Evolutionary conservation across 2,113 vertebrate species (phyloP), one percentile per base, ranked within the genome.

Genomic region (Callopanchax toddi): DNA sequence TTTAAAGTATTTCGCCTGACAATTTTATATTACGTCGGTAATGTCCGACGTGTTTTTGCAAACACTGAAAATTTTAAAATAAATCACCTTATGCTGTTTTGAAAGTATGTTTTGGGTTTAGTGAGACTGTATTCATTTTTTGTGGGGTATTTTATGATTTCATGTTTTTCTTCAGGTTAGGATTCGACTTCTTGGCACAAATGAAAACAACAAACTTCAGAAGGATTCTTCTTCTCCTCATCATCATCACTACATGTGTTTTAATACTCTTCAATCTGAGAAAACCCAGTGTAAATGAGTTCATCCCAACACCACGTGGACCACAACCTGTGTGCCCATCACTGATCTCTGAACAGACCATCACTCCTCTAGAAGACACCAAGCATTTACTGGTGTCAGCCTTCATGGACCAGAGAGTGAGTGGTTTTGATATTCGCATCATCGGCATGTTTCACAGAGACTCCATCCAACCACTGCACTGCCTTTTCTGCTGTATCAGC

Each of bases 381-480:
- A 86, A 67, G 48, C 91, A 92, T 69, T 68, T 94, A 3, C 69
- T 93, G 43, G 74, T 93, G 57, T 87, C 92, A 1, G 87, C 91
- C 0, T 94, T 87, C 68, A 86, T 89, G 34, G 93, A 94, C 61
- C 71, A 85, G 49, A 89, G 93, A 69, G 40, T 74, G 55, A 26
- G 54, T 1, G 86, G 80, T 48, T 72, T 66, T 0, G 45, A 79
- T 29, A 72, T 86, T 7, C 88, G 89, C 36, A 71, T 94, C 39
- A 92, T 93, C 18, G 83, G 84, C 5, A 91, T 95, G 6, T 86
- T 93, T 48, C 89, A 71, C 48, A 86, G 86, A 11, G 11, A 91
- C 58, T 89, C 87, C n/a, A 70, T 89, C 2, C 72, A 83, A n/a
- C 23, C 85, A 0, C 88, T 93, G 0, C 65, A 90, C 63, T 95